These are phyloP conservation scores for Catonia carolina DNA, from an alignment of 2,888 invertebrate genomes.

Conservation along the genomic window DNA sequence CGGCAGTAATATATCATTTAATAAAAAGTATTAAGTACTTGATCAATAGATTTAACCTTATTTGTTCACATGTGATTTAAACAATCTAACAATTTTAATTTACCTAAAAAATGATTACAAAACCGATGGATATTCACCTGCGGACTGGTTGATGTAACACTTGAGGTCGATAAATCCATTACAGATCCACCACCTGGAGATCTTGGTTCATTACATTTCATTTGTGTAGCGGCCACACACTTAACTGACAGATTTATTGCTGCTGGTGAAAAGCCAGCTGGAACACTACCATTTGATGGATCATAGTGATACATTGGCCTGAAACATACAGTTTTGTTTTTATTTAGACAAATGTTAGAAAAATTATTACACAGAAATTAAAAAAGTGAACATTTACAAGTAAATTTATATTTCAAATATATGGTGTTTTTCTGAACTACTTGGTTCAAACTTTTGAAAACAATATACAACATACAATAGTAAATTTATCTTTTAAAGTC, in stretches of 20 bases:
- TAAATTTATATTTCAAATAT: background rate
- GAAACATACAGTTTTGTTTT: conserved; percentile 30
- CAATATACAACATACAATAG: no score
- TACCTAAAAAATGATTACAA: no score
- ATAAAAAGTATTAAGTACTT: no score
- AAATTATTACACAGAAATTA: background rate
- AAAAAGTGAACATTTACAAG: conserved; percentile 10
- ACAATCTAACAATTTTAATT: no score
- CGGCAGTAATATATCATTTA: no score
- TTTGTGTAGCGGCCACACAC: conserved; percentile 58
- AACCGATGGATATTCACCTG: conserved; percentile 63
- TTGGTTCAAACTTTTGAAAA: no score
- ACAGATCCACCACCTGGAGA: conserved; percentile 44
- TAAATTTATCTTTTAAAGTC: no score
- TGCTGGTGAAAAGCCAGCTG: conserved; percentile 59
- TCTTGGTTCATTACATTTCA: conserved; percentile 31
- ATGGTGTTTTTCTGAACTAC: no score
- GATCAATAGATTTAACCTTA: no score
- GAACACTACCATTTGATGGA: conserved; percentile 49
- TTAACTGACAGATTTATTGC: conserved; percentile 81
- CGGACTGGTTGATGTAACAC: conserved; percentile 75
- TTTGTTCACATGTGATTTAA: no score
- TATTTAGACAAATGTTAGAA: background rate
- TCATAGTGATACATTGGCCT: conserved; percentile 81
- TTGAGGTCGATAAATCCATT: conserved; percentile 80